A percentile compares a stretch with the other conserved stretches of the same genome.
phyloP scores from a whole-genome alignment of 2,888 invertebrate genomes.

The Cheilosia scutellata region DNA sequence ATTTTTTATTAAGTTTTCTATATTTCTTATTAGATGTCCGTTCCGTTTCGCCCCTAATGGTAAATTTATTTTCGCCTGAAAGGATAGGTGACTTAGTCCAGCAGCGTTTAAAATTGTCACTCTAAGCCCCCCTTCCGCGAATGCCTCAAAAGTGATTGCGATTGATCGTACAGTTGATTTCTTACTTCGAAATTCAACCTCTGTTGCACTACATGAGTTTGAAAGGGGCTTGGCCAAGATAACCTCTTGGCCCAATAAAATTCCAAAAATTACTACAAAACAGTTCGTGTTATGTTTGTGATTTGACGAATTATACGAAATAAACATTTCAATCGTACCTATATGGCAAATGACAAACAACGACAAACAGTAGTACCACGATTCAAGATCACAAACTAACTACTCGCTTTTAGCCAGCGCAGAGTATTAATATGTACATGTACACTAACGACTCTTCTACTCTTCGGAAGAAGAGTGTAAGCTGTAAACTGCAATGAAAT shows the following conservation, averaged over 20 bases:
- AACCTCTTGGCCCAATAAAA: background rate
- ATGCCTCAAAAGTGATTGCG: constrained; percentile 41
- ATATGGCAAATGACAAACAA: background rate
- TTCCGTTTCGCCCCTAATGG: constrained; percentile 24
- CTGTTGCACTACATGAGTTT: background rate
- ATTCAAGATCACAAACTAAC: background rate
- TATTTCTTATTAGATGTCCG: constrained; percentile 38
- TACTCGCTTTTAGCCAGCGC: background rate
- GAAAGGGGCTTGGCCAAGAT: background rate
- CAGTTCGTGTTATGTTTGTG: background rate
- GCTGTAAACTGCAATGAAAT: too few species aligned
- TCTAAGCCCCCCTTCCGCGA: constrained; percentile 31
- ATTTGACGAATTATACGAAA: background rate
- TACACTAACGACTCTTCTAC: too few species aligned
- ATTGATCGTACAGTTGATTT: background rate
- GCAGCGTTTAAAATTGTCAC: constrained; percentile 5
- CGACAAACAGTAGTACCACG: background rate
- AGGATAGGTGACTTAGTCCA: constrained; percentile 47
- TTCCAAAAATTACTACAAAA: constrained; percentile 5
- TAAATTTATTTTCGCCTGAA: constrained; percentile 51
- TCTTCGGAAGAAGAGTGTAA: too few species aligned
- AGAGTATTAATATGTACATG: too few species aligned
- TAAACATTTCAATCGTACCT: background rate
- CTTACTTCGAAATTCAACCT: constrained; percentile 41
- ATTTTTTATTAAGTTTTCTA: background rate